Evolutionary conservation across 1,140 invertebrate species (phyloP).

Genomic region (Aporrectodea caliginosa): DNA sequence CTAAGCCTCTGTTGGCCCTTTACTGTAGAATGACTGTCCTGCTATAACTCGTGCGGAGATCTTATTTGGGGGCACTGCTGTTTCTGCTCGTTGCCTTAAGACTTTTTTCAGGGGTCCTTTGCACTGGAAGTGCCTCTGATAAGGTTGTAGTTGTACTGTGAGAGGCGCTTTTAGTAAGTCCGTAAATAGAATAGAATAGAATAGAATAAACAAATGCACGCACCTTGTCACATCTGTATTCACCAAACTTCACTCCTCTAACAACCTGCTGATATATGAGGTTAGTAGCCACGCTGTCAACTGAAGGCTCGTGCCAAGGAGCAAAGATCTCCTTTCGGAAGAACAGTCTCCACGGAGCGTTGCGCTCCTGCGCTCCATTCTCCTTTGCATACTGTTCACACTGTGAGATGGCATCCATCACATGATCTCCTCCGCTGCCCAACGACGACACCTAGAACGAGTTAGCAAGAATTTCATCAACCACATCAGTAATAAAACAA

Average conservation of each 20-base stretch:
- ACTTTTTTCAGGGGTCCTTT: too few relatives aligned
- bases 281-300: conserved; percentile 41
- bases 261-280: conserved; percentile 66
- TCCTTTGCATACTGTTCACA: conserved; percentile 99
- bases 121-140: too few relatives aligned
- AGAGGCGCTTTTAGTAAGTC: too few relatives aligned
- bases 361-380: conserved; percentile 83
- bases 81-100: too few relatives aligned
- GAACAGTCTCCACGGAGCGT: conserved; percentile 68
- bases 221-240: conserved; percentile 94
- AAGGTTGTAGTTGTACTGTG: too few relatives aligned
- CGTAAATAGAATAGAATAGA: conserved; percentile 5
- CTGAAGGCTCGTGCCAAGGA: conserved; percentile 41
- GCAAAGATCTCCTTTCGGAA: conserved; percentile 63
- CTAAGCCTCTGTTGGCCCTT: too few relatives aligned
- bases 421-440: conserved; percentile 95
- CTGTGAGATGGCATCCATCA: conserved; percentile 99
- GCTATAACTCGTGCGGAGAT: too few relatives aligned
- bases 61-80: too few relatives aligned
- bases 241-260: conserved; percentile 93
- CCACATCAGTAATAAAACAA: too few relatives aligned
- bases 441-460: conserved; percentile 78
- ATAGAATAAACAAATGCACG: neutral
- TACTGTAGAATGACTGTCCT: too few relatives aligned
- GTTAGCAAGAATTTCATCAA: too few relatives aligned